Conservation (phyloP, 2,113 vertebrate species). For the Muntiacus reevesi region DNA sequence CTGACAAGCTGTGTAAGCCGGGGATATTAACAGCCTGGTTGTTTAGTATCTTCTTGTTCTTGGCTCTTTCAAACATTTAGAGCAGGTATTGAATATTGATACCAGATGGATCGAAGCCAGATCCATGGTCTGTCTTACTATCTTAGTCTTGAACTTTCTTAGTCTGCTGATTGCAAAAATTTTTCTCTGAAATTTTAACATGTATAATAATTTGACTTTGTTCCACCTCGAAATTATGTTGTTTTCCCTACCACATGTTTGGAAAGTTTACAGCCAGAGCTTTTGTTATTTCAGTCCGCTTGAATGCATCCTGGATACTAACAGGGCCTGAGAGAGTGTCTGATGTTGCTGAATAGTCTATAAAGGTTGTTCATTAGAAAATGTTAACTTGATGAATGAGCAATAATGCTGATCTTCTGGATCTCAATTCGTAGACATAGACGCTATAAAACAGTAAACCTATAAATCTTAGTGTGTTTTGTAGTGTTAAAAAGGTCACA, state of each 20-base stretch:
- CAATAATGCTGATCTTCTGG: not conserved
- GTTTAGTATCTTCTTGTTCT: not conserved
- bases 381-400: not conserved
- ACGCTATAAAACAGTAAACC: not conserved
- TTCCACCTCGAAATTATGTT: not conserved
- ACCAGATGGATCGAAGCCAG: not conserved
- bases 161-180: not conserved
- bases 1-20: not conserved
- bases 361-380: slow-evolving; percentile 1
- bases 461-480: not conserved
- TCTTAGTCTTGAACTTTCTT: not conserved
- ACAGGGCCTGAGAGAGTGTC: not conserved
- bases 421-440: not conserved
- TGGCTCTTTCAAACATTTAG: not conserved
- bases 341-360: not conserved
- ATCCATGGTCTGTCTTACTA: not conserved
- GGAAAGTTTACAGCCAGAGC: not conserved
- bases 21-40: not conserved
- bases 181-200: not conserved
- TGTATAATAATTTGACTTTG: not conserved
- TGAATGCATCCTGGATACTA: not conserved
- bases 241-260: not conserved
- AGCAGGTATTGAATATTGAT: slow-evolving; percentile 23
- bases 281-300: not conserved
- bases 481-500: not conserved